Base-by-base conservation (phyloP, 2,113 vertebrate genomes). In the Lutjanus erythropterus region DNA sequence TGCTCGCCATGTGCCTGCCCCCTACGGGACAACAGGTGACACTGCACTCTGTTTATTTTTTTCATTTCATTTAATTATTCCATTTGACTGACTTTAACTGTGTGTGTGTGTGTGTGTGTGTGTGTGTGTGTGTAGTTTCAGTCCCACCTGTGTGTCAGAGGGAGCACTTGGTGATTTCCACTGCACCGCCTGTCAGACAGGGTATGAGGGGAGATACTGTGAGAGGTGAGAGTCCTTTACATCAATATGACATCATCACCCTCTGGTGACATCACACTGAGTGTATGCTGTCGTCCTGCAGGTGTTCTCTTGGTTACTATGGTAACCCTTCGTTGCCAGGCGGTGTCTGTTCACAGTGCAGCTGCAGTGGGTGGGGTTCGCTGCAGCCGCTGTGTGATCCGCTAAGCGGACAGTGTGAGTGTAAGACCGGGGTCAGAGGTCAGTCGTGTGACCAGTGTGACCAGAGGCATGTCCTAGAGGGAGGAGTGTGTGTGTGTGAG, bases 1-100 rank as follows among this genome's bases (percentile, higher is more conserved):
- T 99, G 97, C 76, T 96, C 96, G n/a, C 93, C 80, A 0, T 99
- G 98, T 82, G 91, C 96, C 66, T 99, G 98, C 89, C 98, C 97
- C 46, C 95, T 92, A 44, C 82, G 37, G 64, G 93, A 87, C 75
- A 94, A 95, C 82, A 98, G 97, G 97, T 92, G 56, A n/a, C 4
- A 12, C 35, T 65, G 33, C 42, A 31, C 8, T 8, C 21, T 33
- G 44, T 33, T n/a, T 8, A 6, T 12, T 7, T 55, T 31, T 9
- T 19, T 19, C 2, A 16, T 18, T 29, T 31, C 10, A 16, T 1
- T 2, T 39, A 3, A 21, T 29, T 14, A 10, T 2, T 23, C 18
- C 9, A 21, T 31, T n/a, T 53, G 0, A 18, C 19, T 21, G 9
- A 66, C 18, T 33, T 10, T 18, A 39, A 59, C 21, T 64, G 31